Evolutionary conservation across 2,797 vertebrate species (phyloP), one percentile per base, ranked within the genome.

Genomic region (Phalloptychus januarius): DNA sequence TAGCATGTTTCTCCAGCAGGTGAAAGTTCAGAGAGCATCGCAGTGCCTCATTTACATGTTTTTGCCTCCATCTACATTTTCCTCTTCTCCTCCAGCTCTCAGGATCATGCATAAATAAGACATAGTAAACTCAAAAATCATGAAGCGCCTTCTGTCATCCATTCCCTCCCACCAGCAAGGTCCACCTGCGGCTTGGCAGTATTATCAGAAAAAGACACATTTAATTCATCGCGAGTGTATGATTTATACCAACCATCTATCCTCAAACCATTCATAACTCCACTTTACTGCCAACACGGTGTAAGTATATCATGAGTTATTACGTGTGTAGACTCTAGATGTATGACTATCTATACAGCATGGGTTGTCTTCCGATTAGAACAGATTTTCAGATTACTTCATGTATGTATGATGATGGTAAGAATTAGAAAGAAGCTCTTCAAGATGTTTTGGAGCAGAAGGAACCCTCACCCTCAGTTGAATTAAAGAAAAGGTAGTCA

Each of bases 161-260:
- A 91, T 94, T 95, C 88, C 93, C 87, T 90, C 93, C 94, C 96
- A 97, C 97, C 98, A 98, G 97, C 97, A 94, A 92, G 91, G 20
- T 85, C 87, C 90, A 89, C 93, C 92, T 67, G 88, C 84, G 76
- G 83, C 80, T 80, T 81, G 80, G 58, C 73, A 75, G 74, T 48
- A 46, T 74, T 74, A 77, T 50, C 28, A 80, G 74, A 76, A 65
- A 75, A 78, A 85, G 56, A 79, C 40, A 40, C 83, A 82, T 69
- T 74, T 82, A 13, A 78, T 72, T 31, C 28, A 78, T 80, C 71
- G 79, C 74, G 77, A 79, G 56, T 74, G 40, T 72, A 33, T 81
- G 77, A 83, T n/a, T 71, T 71, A 54, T 77, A 76, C 63, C 65
- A 16, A 75, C 69, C 85, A 80, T 85, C 67, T 42, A 80, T 79